A percentile compares a stretch with the other conserved stretches of the same genome.
These are phyloP conservation scores for Scomber japonicus DNA, from an alignment of 2,113 vertebrate species.

Conservation along the genomic window DNA sequence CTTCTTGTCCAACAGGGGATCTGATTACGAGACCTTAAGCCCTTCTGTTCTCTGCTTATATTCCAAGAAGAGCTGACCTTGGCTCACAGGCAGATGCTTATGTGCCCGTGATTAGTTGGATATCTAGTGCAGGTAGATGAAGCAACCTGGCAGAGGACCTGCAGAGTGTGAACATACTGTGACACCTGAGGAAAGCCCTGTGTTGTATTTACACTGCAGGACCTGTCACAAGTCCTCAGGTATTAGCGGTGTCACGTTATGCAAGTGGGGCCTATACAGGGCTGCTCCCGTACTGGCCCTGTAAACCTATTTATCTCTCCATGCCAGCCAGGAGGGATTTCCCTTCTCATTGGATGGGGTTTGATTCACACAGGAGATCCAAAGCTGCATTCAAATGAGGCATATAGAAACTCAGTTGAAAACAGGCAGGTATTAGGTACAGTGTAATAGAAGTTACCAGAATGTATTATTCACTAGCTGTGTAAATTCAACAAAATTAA, in stretches of 20 bases:
- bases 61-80: constrained; percentile 48
- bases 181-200: constrained; percentile 27
- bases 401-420: background rate
- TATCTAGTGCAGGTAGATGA: background rate
- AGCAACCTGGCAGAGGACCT: background rate
- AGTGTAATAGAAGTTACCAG: too few relatives aligned
- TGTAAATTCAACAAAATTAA: background rate
- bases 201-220: constrained; percentile 9
- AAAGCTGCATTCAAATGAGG: background rate
- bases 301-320: constrained; percentile 51
- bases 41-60: constrained; percentile 40
- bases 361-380: background rate
- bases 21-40: constrained; percentile 64
- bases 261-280: constrained; percentile 1
- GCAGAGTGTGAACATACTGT: background rate
- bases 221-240: constrained; percentile 35
- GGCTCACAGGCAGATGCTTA: background rate
- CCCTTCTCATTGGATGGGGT: background rate
- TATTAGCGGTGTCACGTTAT: constrained; percentile 24
- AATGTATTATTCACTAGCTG: too few relatives aligned
- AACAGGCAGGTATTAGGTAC: too few relatives aligned
- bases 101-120: constrained; percentile 1
- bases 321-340: constrained; percentile 17
- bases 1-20: constrained; percentile 40
- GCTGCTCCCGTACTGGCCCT: constrained; percentile 6